Percentiles rank a stretch among this genome's conserved stretches.
Conservation (phyloP, 2,797 vertebrate genomes). For the Chiroxiphia lanceolata region DNA sequence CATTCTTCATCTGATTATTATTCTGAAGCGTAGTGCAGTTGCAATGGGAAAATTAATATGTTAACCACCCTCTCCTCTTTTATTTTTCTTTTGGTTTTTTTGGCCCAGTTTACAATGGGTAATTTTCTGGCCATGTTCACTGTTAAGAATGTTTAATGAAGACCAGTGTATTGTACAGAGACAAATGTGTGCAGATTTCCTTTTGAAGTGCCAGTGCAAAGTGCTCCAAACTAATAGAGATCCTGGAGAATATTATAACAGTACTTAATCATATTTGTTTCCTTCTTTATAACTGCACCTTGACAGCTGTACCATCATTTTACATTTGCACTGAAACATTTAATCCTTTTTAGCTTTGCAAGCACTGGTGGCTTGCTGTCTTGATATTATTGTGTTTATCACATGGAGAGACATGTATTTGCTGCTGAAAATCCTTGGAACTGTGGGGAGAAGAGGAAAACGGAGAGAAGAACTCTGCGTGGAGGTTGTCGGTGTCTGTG, state of each 20-base stretch:
- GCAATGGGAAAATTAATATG: slow-evolving; percentile 67
- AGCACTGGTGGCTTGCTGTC: slow-evolving; percentile 84
- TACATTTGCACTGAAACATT: slow-evolving; percentile 82
- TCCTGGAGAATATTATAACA: slow-evolving; percentile 47
- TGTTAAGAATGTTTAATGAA: slow-evolving; percentile 65
- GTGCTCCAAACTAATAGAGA: slow-evolving; percentile 59
- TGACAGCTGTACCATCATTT: slow-evolving; percentile 68
- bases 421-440: slow-evolving; percentile 80
- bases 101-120: slow-evolving; percentile 54
- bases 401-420: slow-evolving; percentile 76
- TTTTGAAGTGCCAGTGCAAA: slow-evolving; percentile 66
- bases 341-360: slow-evolving; percentile 80
- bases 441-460: slow-evolving; percentile 53
- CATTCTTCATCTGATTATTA: slow-evolving; percentile 54
- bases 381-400: slow-evolving; percentile 79
- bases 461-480: not conserved
- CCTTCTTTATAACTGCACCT: slow-evolving; percentile 71
- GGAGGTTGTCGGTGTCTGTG: not conserved
- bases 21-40: slow-evolving; percentile 74
- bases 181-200: slow-evolving; percentile 54
- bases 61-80: slow-evolving; percentile 39
- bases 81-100: not conserved
- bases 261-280: slow-evolving; percentile 59
- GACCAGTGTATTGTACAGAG: slow-evolving; percentile 68
- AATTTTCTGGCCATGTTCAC: slow-evolving; percentile 55